These are phyloP conservation scores for Eristalis pertinax DNA, from an alignment of 2,888 invertebrate genomes.

Conservation along the genomic window DNA sequence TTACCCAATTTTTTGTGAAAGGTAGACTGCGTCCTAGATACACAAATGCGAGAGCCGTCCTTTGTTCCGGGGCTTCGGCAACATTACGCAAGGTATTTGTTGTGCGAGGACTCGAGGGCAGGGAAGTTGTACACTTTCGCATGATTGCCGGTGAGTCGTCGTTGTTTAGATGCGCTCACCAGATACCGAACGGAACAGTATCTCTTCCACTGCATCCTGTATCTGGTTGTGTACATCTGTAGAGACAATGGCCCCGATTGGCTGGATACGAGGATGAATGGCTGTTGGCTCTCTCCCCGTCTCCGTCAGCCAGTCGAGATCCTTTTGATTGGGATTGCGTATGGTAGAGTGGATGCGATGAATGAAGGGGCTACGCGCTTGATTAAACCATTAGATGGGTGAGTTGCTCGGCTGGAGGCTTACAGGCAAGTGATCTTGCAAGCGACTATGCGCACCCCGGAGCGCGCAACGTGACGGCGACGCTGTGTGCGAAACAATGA, in stretches of 20 bases:
- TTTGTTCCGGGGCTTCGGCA: conserved; percentile 44
- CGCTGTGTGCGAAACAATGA: conserved; percentile 7
- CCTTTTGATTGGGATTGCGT: conserved; percentile 50
- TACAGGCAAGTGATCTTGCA: conserved; percentile 65
- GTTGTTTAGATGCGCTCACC: conserved; percentile 7
- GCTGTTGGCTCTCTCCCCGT: not conserved
- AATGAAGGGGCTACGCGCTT: conserved; percentile 51
- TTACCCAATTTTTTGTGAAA: not conserved
- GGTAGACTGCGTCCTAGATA: conserved; percentile 55
- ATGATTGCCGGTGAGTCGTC: conserved; percentile 53
- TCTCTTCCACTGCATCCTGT: conserved; percentile 28
- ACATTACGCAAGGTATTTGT: conserved; percentile 50
- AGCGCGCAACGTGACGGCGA: not conserved
- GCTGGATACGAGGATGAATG: conserved; percentile 24
- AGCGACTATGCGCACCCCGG: not conserved
- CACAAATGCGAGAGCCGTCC: conserved; percentile 10
- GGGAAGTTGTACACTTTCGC: conserved; percentile 64
- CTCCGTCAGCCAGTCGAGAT: conserved; percentile 6
- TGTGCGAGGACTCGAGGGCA: conserved; percentile 54
- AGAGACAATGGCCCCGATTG: conserved; percentile 13
- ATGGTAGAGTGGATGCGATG: conserved; percentile 31
- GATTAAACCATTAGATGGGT: conserved; percentile 57
- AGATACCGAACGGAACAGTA: conserved; percentile 10
- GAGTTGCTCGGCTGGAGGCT: conserved; percentile 6
- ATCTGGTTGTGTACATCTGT: conserved; percentile 39